These are phyloP conservation scores for Lochmaea crataegi DNA, from an alignment of 2,888 invertebrate genomes.

Conservation along the genomic window DNA sequence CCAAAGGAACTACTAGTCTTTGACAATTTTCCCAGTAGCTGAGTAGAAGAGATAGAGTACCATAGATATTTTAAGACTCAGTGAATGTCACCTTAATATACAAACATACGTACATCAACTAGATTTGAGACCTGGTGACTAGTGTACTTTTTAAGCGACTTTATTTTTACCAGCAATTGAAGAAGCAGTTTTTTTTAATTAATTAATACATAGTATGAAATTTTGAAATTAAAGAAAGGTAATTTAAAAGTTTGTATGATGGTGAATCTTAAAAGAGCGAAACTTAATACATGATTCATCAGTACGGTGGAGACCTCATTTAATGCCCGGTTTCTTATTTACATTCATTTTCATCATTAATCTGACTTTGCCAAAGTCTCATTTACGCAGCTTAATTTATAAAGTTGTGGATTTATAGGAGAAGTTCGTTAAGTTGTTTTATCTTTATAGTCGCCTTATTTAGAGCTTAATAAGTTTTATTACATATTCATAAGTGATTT, in stretches of 20 bases:
- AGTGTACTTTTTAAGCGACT: too few species aligned
- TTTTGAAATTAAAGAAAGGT: constrained; percentile 9
- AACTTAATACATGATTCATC: constrained; percentile 34
- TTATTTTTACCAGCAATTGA: too few species aligned
- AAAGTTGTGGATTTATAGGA: constrained; percentile 66
- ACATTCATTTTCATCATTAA: constrained; percentile 65
- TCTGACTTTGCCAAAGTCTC: constrained; percentile 66
- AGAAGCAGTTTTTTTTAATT: not conserved
- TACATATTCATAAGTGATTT: constrained; percentile 62
- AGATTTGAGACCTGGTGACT: too few species aligned
- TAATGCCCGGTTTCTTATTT: constrained; percentile 53
- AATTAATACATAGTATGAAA: not conserved
- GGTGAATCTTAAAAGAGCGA: constrained; percentile 26
- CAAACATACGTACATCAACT: too few species aligned
- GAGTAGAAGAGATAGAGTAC: too few species aligned
- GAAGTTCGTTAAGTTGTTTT: constrained; percentile 64
- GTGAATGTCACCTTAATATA: too few species aligned
- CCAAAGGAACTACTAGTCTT: too few species aligned
- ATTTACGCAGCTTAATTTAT: constrained; percentile 66
- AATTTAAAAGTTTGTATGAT: constrained; percentile 23
- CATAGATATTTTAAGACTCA: too few species aligned
- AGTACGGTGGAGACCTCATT: constrained; percentile 28
- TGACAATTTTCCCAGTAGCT: too few species aligned
- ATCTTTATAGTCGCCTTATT: constrained; percentile 64
- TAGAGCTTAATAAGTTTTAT: constrained; percentile 63